A percentile compares a stretch with the other conserved stretches of the same genome.
Conservation (phyloP, 92 coral and sea anemone species). For the Parazoanthus swiftii region DNA sequence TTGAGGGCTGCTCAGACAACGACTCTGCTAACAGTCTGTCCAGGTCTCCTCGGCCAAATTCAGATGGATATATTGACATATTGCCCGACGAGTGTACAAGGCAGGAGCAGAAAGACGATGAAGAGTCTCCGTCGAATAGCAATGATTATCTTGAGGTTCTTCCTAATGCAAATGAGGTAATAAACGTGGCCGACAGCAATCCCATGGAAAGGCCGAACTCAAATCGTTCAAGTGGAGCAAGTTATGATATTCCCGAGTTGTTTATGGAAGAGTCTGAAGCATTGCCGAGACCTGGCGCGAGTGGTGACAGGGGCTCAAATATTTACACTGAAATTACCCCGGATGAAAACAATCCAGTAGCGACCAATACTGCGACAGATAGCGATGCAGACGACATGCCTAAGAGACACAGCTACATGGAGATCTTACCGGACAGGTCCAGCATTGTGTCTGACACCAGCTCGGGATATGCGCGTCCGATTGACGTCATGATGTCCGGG, state of each 20-base stretch:
- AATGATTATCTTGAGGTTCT: background rate
- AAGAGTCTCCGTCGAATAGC: background rate
- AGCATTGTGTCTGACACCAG: constrained; percentile 84
- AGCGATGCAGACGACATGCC: background rate
- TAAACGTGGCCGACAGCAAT: constrained; percentile 40
- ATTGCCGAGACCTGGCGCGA: background rate
- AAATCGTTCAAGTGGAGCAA: constrained; percentile 71
- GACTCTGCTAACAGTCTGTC: background rate
- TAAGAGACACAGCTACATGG: constrained; percentile 36
- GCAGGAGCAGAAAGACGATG: background rate
- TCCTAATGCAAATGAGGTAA: background rate
- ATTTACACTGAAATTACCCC: constrained; percentile 50
- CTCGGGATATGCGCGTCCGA: constrained; percentile 88
- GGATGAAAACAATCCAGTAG: constrained; percentile 3
- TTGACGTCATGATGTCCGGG: constrained; percentile 53
- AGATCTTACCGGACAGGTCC: constrained; percentile 50
- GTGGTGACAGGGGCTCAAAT: constrained; percentile 27
- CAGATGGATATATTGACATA: constrained; percentile 36
- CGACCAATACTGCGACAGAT: background rate
- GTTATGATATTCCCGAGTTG: constrained; percentile 67
- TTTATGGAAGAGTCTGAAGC: background rate
- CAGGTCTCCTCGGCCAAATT: constrained; percentile 12
- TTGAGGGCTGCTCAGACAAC: constrained; percentile 48
- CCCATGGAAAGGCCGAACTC: constrained; percentile 47
- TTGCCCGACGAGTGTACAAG: background rate